These are phyloP conservation scores for Pangasianodon gigas DNA, from an alignment of 2,113 vertebrate species.

Conservation along the genomic window DNA sequence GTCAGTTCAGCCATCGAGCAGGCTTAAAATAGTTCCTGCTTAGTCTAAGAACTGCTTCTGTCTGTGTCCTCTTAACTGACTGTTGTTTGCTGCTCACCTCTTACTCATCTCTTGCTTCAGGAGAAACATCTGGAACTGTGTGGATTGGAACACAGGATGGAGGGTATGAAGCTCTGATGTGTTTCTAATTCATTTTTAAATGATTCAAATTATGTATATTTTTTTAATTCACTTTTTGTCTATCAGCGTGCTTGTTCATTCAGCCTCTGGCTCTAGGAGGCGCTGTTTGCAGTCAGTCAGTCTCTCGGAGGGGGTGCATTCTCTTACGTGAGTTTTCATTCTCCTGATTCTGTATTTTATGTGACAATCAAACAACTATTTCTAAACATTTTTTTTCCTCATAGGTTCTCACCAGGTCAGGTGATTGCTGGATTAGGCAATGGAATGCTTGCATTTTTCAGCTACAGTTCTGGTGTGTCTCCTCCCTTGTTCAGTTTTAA, in stretches of 20 bases:
- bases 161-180: conserved; percentile 62
- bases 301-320: conserved; percentile 74
- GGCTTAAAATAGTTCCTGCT: not conserved
- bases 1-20: conserved; percentile 63
- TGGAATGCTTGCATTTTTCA: conserved; percentile 75
- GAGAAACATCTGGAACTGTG: conserved; percentile 70
- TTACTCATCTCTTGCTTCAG: conserved; percentile 57
- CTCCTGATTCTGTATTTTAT: not conserved
- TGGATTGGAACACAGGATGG: conserved; percentile 82
- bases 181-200: not conserved
- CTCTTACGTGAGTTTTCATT: conserved; percentile 69
- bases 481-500: not conserved
- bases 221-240: not conserved
- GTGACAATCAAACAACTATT: not conserved
- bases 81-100: not conserved
- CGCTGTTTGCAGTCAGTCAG: conserved; percentile 69
- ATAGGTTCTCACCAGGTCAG: conserved; percentile 68
- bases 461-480: conserved; percentile 65
- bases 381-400: conserved; percentile 13
- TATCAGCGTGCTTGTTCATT: conserved; percentile 71
- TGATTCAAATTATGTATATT: not conserved
- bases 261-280: conserved; percentile 65
- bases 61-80: not conserved
- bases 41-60: not conserved
- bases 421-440: conserved; percentile 75